A percentile compares a stretch with the other conserved stretches of the same genome.
Evolutionary conservation across 37 sponge, comb jelly and placozoan genomes (phyloP).

Genomic region (Mnemiopsis leidyi): DNA sequence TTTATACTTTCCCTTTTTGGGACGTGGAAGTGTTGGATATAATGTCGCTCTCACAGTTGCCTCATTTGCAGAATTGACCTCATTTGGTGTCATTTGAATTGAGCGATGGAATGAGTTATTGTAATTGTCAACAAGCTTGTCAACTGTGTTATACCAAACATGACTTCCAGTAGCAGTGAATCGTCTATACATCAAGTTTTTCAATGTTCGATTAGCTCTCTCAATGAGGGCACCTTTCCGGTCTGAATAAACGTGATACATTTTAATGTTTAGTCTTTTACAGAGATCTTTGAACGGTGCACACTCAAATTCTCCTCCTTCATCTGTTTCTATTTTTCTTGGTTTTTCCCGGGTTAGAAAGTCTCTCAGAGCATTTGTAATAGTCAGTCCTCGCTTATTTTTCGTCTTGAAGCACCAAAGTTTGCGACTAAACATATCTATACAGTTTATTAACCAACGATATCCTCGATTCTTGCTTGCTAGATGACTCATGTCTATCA

Average conservation of each 20-base stretch:
- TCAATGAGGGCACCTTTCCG: neutral
- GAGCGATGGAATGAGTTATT: neutral
- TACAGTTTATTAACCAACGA: neutral
- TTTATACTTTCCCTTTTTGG: neutral
- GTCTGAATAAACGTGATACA: neutral
- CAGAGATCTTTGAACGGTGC: neutral
- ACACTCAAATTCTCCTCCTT: neutral
- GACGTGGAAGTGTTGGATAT: neutral
- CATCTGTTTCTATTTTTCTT: constrained; percentile 5
- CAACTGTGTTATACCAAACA: neutral
- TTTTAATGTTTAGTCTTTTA: neutral
- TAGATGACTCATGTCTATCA: neutral
- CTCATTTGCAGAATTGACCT: constrained; percentile 3
- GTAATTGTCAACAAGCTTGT: neutral
- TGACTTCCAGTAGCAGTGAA: neutral
- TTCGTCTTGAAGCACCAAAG: neutral
- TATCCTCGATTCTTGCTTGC: neutral
- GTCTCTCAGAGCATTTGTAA: neutral
- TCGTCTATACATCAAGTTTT: neutral
- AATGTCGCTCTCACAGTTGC: neutral
- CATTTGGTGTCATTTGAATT: neutral
- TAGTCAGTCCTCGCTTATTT: neutral
- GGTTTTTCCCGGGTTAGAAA: neutral
- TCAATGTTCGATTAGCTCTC: neutral
- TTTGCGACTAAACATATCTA: neutral